Base-by-base conservation (phyloP, 1,140 invertebrate genomes). In the Oryzaephilus surinamensis region DNA sequence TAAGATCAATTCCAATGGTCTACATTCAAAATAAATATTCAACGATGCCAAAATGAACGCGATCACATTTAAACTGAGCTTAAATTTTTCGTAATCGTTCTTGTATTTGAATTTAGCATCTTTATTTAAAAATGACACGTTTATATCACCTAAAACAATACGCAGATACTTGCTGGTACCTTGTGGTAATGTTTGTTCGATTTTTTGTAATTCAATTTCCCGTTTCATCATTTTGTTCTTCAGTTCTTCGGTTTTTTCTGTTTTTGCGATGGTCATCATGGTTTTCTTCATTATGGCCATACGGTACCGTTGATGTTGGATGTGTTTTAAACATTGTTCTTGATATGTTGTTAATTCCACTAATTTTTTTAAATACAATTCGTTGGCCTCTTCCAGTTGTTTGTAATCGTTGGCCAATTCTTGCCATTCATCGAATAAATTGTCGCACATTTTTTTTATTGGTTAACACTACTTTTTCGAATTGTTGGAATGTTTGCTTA, bases 81-180 rank as follows among this genome's bases (percentile, higher is more conserved):
- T 96, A 62, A 95, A 97, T 58, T 86, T 88, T 63, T 97, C 91
- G 70, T 97, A 97, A 63, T 97, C 89, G 63, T 95, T 84, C 73
- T 97, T 97, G 66, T 97, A 97, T 54, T 81, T 80, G 64, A 88
- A 89, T 85, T 92, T 93, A 62, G 93, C 87, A 58, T 81, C 86
- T 73, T 92, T 94, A 64, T 93, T 93, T 28, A 95, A 67, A 60
- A 96, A 88, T 14, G 90, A 95, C 6, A 96, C 88, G 67, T 94
- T 94, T 15, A 96, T 89, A 64, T 85, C 85, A 32, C 92, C 93
- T 32, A 97, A 67, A 60, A 97, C 94, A 55, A 95, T 91, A 60
- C 79, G 79, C 42, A 97, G 70, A 60, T 96, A 97, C 15, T 81
- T 62, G 48, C 90, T 84, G 64, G 84, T 90, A 55, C 77, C 72